Evolutionary conservation across 2,113 vertebrate species (phyloP).

Genomic region (Stegostoma tigrinum): DNA sequence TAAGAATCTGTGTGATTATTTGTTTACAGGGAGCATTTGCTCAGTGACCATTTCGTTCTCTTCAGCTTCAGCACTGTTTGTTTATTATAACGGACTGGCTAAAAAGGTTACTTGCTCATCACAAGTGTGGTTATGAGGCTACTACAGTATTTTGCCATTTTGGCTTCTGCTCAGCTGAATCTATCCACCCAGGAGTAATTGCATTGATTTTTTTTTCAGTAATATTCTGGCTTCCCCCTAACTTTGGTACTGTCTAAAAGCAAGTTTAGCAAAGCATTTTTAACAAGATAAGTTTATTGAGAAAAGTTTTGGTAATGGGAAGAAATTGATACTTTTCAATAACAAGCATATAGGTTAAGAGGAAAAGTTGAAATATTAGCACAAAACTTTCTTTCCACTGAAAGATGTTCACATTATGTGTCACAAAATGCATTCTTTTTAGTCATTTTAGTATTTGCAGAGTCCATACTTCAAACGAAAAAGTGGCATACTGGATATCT

Average conservation of each 20-base stretch:
- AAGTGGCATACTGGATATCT: background rate
- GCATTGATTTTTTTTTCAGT: too few species aligned
- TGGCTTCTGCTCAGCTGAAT: background rate
- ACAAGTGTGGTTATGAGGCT: background rate
- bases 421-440: background rate
- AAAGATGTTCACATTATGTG: background rate
- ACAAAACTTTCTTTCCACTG: background rate
- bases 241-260: background rate
- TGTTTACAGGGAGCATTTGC: constrained; percentile 26
- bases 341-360: background rate
- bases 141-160: background rate
- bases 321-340: background rate
- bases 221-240: background rate
- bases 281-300: background rate
- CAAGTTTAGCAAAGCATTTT: background rate
- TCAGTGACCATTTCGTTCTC: constrained; percentile 19
- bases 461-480: background rate
- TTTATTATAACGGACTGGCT: background rate
- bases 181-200: background rate
- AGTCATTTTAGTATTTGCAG: background rate
- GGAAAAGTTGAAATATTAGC: background rate
- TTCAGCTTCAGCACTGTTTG: constrained; percentile 1
- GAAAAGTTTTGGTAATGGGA: background rate
- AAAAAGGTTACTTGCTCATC: background rate
- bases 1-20: background rate